Base-by-base conservation (phyloP, 2,113 vertebrate genomes). In the Anguilla rostrata region DNA sequence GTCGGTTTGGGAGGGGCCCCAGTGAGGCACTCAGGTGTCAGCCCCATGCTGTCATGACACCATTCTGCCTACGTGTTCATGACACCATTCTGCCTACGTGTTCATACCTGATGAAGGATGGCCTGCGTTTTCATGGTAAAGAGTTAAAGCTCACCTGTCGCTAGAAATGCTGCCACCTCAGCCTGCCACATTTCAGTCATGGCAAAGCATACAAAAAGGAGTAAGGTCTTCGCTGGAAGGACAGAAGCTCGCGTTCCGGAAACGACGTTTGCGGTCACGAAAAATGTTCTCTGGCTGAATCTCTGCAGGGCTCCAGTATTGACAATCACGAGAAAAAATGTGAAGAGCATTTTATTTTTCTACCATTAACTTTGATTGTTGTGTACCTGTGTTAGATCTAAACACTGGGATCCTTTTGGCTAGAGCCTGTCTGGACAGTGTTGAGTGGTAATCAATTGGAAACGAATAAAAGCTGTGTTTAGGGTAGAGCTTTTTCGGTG, bases 291-390 rank as follows among this genome's bases (percentile, higher is more conserved):
- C 2, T 71, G 22, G n/a, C 63, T n/a, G 63, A 71, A 71, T 71
- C 71, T 75, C n/a, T 29, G 71, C 71, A 34, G 71, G 71, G 11
- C 26, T 34, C n/a, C 71, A 12, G n/a, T 34, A 12, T 75, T 75
- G 71, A 34, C 71, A 75, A 75, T 75, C 71, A 12, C 9, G 9
- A 34, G 71, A 66, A 66, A 34, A 22, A 66, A 66, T 66, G 22
- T 66, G 60, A 66, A 66, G 60, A 75, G 26, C n/a, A 34, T 75
- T 75, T 75, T 75, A 75, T 75, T 75, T 75, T 75, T 75, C 71
- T 75, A 34, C 26, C n/a, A n/a, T 75, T 75, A 34, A 26, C 60
- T 22, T 66, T 7, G 1, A 26, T 66, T 66, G 60, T 26, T 0
- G 22, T 66, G 18, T 66, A 66, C 60, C 22, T 34, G 71, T 75